Evolutionary conservation across 2,888 invertebrate genomes (phyloP).

Genomic region (Anticlea derivata): DNA sequence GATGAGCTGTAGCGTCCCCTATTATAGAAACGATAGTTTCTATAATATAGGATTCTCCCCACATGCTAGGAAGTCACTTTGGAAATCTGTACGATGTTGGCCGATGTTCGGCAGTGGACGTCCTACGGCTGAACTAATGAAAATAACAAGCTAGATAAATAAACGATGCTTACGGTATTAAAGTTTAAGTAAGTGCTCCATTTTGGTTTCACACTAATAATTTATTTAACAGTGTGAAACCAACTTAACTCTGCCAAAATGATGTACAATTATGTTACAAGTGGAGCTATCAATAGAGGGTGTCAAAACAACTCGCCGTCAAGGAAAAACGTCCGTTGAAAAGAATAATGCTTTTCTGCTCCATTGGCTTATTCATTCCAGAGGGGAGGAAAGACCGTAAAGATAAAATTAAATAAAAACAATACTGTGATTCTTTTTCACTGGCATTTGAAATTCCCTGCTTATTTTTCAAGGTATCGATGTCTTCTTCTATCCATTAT

Average conservation of each 20-base stretch:
- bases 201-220: too few species aligned
- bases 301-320: constrained; percentile 47
- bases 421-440: constrained; percentile 31
- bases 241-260: neutral
- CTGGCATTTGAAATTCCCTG: constrained; percentile 14
- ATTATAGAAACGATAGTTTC: too few species aligned
- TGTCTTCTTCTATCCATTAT: constrained; percentile 5
- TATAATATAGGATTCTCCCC: too few species aligned
- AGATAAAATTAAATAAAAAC: constrained; percentile 36
- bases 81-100: too few species aligned
- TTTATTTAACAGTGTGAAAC: neutral
- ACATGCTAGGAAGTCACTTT: too few species aligned
- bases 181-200: too few species aligned
- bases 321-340: constrained; percentile 59
- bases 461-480: constrained; percentile 1
- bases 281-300: constrained; percentile 44
- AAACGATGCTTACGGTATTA: too few species aligned
- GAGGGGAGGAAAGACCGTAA: constrained; percentile 42
- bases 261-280: constrained; percentile 15
- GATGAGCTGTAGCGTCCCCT: too few species aligned
- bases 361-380: constrained; percentile 57
- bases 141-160: too few species aligned
- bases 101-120: too few species aligned
- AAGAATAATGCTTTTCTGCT: constrained; percentile 62
- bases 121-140: too few species aligned